Evolutionary conservation across 1,140 invertebrate genomes (phyloP).

Genomic region (Drosophila kanapiae): DNA sequence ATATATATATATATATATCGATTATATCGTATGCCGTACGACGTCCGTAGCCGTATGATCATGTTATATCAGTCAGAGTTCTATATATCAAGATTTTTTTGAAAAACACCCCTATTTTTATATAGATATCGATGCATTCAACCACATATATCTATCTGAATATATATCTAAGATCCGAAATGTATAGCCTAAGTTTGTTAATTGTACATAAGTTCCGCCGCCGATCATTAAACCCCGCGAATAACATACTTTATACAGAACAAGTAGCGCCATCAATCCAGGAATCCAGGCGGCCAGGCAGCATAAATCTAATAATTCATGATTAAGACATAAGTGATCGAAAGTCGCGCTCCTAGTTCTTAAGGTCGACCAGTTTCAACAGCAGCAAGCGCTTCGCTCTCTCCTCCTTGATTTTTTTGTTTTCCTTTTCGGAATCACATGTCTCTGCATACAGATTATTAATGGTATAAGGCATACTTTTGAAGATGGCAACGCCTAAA

Average conservation of each 20-base stretch:
- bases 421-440: slow-evolving; percentile 18
- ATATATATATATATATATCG: slow-evolving; percentile 26
- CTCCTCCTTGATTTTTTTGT: slow-evolving; percentile 2
- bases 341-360: slow-evolving; percentile 18
- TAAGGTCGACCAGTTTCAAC: slow-evolving; percentile 10
- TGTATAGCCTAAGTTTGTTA: slow-evolving; percentile 53
- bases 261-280: slow-evolving; percentile 12
- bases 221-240: slow-evolving; percentile 14
- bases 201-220: slow-evolving; percentile 59
- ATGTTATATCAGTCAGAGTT: slow-evolving; percentile 79
- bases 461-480: slow-evolving; percentile 45
- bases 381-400: slow-evolving; percentile 21
- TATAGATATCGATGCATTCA: slow-evolving; percentile 30
- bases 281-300: slow-evolving; percentile 36
- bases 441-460: slow-evolving; percentile 20
- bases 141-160: slow-evolving; percentile 21
- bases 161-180: slow-evolving; percentile 17
- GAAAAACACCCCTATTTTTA: slow-evolving; percentile 58
- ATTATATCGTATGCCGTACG: slow-evolving; percentile 47
- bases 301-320: slow-evolving; percentile 31
- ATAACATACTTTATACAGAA: slow-evolving; percentile 35
- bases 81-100: slow-evolving; percentile 68
- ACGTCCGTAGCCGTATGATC: slow-evolving; percentile 53
- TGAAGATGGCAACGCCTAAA: slow-evolving; percentile 50
- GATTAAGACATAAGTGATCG: slow-evolving; percentile 36